Conservation (phyloP, 2,888 invertebrate species). For the Apantesis nais region DNA sequence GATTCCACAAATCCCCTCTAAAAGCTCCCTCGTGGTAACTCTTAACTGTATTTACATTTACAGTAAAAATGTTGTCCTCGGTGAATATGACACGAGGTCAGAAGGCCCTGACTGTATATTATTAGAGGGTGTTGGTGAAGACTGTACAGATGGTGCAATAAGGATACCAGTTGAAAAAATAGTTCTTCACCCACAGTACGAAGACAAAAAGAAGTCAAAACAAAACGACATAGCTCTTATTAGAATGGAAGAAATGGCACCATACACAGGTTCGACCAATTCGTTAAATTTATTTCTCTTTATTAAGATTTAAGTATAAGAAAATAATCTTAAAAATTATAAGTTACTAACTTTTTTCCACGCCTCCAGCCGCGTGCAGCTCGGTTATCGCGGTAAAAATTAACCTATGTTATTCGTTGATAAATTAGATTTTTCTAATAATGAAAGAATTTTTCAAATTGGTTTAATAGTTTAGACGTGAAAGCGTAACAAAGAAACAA, state of each 20-base stretch:
- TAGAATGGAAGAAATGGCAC: not conserved
- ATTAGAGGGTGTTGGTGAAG: not conserved
- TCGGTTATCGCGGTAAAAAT: no score
- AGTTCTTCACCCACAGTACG: not conserved
- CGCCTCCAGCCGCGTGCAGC: no score
- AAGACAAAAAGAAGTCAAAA: not conserved
- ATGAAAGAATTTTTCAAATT: no score
- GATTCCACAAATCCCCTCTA: no score
- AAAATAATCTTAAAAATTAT: no score
- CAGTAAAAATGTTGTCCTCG: not conserved
- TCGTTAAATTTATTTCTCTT: not conserved
- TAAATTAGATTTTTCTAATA: no score
- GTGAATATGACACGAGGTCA: not conserved
- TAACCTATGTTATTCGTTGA: no score
- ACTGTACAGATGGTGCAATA: not conserved
- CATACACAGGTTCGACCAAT: constrained; percentile 5
- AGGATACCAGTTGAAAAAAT: not conserved
- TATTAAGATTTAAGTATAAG: not conserved
- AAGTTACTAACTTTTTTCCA: no score
- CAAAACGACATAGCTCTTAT: constrained; percentile 1
- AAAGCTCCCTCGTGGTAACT: fast-evolving
- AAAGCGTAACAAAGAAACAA: no score
- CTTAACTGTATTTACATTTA: not conserved
- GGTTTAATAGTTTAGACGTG: no score
- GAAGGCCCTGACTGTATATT: not conserved